Base-by-base conservation (phyloP, 2,888 invertebrate genomes). In the Tenthredo livida region DNA sequence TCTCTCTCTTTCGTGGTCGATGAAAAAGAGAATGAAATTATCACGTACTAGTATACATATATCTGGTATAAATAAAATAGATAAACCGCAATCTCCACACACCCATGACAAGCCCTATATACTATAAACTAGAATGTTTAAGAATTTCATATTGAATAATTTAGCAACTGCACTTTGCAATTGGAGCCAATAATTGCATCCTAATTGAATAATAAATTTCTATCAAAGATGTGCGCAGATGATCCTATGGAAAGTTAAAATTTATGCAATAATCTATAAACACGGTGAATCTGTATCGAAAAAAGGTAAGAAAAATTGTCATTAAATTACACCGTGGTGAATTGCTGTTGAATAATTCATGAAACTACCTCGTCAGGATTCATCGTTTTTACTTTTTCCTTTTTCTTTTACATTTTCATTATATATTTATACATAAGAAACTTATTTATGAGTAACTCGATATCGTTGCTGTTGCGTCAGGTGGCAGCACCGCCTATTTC, bases 301-400 rank as follows among this genome's bases (percentile, higher is more conserved):
- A 25, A 75, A 15, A 72, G 50, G 6, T 40, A 72, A n/a, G 1
- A 10, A 25, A 61, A 61, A 72, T 72, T 40, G 37, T 9, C 1
- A 33, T 9, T 1, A 37, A 72, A 72, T 37, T 37, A 17, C n/a
- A 9, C 37, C 15, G 9, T 73, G 21, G 43, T 12, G 6, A 43
- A 25, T 12, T 73, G 29, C 33, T 54, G n/a, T 29, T 77, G 77
- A 77, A 77, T 54, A 77, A 77, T 77, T 50, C 54, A 77, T 77
- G 40, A 77, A 54, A 77, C 54, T 15, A 47, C 29, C 25, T 75
- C 12, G 7, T 75, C 47, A 47, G 10, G 21, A 72, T 72, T 70
- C 40, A 70, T 37, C 33, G 17, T 37, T 33, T n/a, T 37, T 17
- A n/a, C 15, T 25, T 37, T 7, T 37, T 15, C 6, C 7, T 37